A percentile compares a stretch with the other conserved stretches of the same genome.
Evolutionary conservation across 2,113 vertebrate genomes (phyloP).

Genomic region (Pseudorasbora parva): DNA sequence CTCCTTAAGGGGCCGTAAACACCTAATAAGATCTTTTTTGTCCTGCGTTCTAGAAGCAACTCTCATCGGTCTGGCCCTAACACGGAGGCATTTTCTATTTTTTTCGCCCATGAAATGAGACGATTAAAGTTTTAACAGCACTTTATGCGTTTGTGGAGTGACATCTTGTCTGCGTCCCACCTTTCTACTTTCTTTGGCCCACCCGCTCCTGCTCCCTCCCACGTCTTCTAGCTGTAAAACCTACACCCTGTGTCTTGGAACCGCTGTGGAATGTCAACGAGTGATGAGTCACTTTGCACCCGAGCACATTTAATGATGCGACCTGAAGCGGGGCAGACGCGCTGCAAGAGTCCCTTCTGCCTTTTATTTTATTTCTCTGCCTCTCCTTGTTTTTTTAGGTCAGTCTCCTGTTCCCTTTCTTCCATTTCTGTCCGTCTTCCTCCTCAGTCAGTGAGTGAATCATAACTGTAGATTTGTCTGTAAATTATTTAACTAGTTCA

Average conservation of each 20-base stretch:
- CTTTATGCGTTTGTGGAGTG: slow-evolving; percentile 27
- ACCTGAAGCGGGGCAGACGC: slow-evolving; percentile 26
- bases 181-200: neutral
- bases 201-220: slow-evolving; percentile 37
- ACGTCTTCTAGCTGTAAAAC: slow-evolving; percentile 55
- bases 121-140: slow-evolving; percentile 40
- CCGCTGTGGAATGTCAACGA: slow-evolving; percentile 60
- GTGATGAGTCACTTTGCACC: slow-evolving; percentile 61
- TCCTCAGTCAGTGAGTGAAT: neutral
- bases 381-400: neutral
- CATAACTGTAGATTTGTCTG: slow-evolving; percentile 9
- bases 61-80: slow-evolving; percentile 9
- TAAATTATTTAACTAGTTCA: slow-evolving; percentile 10
- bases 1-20: slow-evolving; percentile 65
- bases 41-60: slow-evolving; percentile 8
- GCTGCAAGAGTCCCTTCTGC: neutral
- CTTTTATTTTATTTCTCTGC: neutral
- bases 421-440: neutral
- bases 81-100: neutral
- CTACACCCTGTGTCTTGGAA: slow-evolving; percentile 45
- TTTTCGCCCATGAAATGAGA: slow-evolving; percentile 16
- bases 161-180: neutral
- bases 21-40: slow-evolving; percentile 62
- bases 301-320: slow-evolving; percentile 54
- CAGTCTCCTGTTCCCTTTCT: slow-evolving; percentile 3